Conservation (phyloP, 2,888 invertebrate genomes). For the Hoplodrina blanda region DNA sequence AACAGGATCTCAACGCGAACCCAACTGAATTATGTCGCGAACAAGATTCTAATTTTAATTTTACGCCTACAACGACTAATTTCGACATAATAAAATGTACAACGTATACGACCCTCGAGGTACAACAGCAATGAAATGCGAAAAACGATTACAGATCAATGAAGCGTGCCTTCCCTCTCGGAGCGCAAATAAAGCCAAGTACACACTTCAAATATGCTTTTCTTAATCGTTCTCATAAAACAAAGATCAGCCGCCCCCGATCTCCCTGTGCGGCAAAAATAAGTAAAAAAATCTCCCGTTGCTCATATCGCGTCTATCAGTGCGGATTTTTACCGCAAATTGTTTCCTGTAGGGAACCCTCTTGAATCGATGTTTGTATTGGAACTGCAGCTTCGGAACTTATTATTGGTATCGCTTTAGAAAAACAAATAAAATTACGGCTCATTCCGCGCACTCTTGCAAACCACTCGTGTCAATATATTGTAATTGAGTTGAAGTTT, state of each 20-base stretch:
- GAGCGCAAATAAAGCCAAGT: conserved; percentile 89
- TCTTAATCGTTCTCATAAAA: conserved; percentile 91
- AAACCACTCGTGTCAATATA: conserved; percentile 71
- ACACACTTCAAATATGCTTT: conserved; percentile 91
- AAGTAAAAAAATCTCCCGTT: conserved; percentile 83
- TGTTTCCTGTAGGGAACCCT: conserved; percentile 82
- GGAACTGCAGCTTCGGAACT: conserved; percentile 78
- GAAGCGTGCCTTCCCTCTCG: conserved; percentile 88
- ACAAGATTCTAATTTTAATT: conserved; percentile 77
- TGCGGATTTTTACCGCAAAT: conserved; percentile 86
- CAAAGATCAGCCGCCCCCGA: conserved; percentile 88
- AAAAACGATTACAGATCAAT: conserved; percentile 91
- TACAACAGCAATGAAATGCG: conserved; percentile 84
- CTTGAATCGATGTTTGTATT: conserved; percentile 83
- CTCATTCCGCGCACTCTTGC: conserved; percentile 74
- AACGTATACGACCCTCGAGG: conserved; percentile 73
- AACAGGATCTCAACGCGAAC: conserved; percentile 74
- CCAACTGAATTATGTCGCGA: conserved; percentile 78
- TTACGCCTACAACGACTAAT: conserved; percentile 75
- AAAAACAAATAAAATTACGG: conserved; percentile 78
- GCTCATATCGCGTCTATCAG: conserved; percentile 87
- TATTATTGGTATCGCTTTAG: conserved; percentile 80
- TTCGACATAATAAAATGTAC: conserved; percentile 66
- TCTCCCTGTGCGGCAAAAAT: conserved; percentile 83
- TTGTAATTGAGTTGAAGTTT: conserved; percentile 49